Conservation (phyloP, 53 echinoderm and acorn worm species). For the Luidia sarsii region DNA sequence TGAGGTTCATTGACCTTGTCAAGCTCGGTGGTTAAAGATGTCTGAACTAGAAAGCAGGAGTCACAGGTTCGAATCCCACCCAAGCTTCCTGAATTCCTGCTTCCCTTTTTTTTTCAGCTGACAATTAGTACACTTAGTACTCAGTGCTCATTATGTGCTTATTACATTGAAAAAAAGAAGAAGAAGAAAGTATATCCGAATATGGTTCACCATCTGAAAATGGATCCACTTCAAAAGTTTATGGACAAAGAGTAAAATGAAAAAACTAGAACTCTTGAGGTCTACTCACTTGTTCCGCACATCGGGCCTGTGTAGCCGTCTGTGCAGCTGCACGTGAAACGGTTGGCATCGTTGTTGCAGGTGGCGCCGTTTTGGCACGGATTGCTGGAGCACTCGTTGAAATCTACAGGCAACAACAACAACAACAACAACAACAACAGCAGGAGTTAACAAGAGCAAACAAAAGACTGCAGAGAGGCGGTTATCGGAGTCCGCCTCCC, state of each 20-base stretch:
- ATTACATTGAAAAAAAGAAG: background rate
- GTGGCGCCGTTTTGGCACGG: slow-evolving; percentile 33
- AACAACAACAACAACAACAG: too few species aligned
- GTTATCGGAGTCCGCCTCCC: too few species aligned
- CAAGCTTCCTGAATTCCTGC: too few species aligned
- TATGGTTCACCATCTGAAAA: background rate
- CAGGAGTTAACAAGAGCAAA: too few species aligned
- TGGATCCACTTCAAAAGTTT: background rate
- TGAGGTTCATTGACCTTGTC: too few species aligned
- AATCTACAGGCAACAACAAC: slow-evolving; percentile 16
- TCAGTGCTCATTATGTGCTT: background rate
- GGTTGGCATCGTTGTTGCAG: slow-evolving; percentile 23
- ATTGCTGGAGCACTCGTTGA: slow-evolving; percentile 37
- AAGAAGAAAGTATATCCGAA: background rate
- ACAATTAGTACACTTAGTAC: background rate
- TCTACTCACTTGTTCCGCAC: slow-evolving; percentile 36
- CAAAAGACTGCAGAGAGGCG: too few species aligned
- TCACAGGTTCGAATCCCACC: too few species aligned
- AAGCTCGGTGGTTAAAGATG: too few species aligned
- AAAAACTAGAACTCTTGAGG: background rate
- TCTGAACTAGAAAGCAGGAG: too few species aligned
- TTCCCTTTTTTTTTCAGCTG: too few species aligned
- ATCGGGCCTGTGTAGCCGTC: slow-evolving; percentile 20
- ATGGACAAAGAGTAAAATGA: background rate
- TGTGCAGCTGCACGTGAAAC: slow-evolving; percentile 25